Evolutionary conservation across 2,888 invertebrate species (phyloP).

Genomic region (Slavum lentiscoides): DNA sequence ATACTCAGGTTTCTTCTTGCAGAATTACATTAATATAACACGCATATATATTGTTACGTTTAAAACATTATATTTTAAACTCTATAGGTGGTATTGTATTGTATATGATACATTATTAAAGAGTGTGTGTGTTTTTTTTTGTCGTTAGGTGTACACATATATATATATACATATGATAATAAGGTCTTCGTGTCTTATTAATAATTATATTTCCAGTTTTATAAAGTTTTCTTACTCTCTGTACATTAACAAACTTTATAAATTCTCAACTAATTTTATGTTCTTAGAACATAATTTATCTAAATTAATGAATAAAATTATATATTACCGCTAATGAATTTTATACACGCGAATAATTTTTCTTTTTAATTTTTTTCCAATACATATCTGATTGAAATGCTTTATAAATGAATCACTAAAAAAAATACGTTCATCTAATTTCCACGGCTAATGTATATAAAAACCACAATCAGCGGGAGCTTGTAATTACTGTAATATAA

Average conservation of each 20-base stretch:
- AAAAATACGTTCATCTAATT: slow-evolving; percentile 1
- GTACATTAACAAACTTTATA: not conserved
- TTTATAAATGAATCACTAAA: not conserved
- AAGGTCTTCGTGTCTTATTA: not conserved
- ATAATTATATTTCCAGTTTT: slow-evolving; percentile 1
- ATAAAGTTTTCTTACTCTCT: not conserved
- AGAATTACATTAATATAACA: too few species aligned
- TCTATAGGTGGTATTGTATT: too few species aligned
- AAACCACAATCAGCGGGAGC: slow-evolving; percentile 26
- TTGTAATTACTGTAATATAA: slow-evolving; percentile 16
- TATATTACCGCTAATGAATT: too few species aligned
- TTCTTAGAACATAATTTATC: not conserved
- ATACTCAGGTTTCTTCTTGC: too few species aligned
- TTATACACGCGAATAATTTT: not conserved
- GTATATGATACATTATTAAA: too few species aligned
- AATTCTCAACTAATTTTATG: not conserved
- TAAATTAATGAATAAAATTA: slow-evolving; percentile 2
- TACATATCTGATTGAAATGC: not conserved
- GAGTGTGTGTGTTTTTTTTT: not conserved
- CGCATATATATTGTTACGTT: too few species aligned
- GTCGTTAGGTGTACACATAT: too few species aligned
- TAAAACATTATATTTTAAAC: too few species aligned
- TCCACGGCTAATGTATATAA: not conserved
- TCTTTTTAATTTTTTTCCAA: not conserved
- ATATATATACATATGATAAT: too few species aligned